Evolutionary conservation across 2,797 vertebrate genomes (phyloP).

Genomic region (Gallinago nigripennis): DNA sequence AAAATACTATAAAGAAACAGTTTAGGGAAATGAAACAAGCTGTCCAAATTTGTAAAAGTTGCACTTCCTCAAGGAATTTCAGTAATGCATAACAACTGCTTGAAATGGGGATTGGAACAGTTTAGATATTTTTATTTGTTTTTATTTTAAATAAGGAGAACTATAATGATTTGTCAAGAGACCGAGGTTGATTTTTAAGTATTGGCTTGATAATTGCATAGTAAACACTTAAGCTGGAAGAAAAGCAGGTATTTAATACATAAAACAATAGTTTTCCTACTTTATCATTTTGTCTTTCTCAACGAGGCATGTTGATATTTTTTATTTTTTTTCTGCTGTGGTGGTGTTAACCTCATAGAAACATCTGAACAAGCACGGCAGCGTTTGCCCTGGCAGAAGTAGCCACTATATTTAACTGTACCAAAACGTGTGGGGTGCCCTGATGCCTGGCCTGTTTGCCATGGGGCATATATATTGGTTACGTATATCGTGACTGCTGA

Average conservation of each 20-base stretch:
- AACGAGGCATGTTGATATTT: not conserved
- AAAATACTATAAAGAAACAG: not conserved
- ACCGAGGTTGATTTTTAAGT: not conserved
- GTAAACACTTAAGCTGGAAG: not conserved
- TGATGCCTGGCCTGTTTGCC: not conserved
- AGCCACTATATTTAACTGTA: not conserved
- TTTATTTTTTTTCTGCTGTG: not conserved
- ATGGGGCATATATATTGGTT: not conserved
- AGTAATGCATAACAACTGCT: conserved; percentile 46
- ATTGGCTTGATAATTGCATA: not conserved
- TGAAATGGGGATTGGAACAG: conserved; percentile 39
- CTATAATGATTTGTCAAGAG: not conserved
- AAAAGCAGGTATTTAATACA: not conserved
- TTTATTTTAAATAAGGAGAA: conserved; percentile 23
- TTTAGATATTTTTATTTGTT: conserved; percentile 51
- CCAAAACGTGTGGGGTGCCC: not conserved
- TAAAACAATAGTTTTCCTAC: not conserved
- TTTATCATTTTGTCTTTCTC: not conserved
- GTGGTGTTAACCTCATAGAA: not conserved
- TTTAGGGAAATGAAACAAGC: conserved; percentile 60
- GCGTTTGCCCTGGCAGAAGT: not conserved
- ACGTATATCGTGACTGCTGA: not conserved
- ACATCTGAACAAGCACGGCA: not conserved
- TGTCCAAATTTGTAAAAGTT: conserved; percentile 59
- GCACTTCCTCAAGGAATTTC: conserved; percentile 64